These are phyloP conservation scores for Caenorhabditis tropicalis DNA, from an alignment of 1,140 invertebrate genomes.

Conservation along the genomic window DNA sequence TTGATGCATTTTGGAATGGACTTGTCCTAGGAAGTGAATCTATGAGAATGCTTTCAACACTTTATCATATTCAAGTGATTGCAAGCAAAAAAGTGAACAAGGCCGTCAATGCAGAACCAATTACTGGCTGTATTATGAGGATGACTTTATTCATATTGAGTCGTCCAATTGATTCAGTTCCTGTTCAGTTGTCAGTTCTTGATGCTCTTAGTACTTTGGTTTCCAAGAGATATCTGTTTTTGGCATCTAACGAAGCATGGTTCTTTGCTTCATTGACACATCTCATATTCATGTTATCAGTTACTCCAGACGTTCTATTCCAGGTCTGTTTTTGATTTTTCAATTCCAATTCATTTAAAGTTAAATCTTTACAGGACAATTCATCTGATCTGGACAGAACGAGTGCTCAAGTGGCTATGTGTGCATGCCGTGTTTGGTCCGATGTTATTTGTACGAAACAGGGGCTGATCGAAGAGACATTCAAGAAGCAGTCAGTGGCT, in stretches of 20 bases:
- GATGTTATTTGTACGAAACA: slow-evolving; percentile 95
- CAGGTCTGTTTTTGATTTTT: slow-evolving; percentile 45
- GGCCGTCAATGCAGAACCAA: slow-evolving; percentile 56
- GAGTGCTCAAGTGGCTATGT: slow-evolving; percentile 77
- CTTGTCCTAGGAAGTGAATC: slow-evolving; percentile 44
- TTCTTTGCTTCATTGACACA: slow-evolving; percentile 89
- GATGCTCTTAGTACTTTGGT: slow-evolving; percentile 67
- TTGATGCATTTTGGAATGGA: slow-evolving; percentile 96
- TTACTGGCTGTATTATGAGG: slow-evolving; percentile 85
- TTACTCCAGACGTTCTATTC: slow-evolving; percentile 73
- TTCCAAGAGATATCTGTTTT: slow-evolving; percentile 57
- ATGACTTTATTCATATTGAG: slow-evolving; percentile 91
- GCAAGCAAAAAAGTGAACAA: slow-evolving; percentile 56
- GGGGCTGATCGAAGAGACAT: slow-evolving; percentile 82
- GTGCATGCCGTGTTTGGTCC: slow-evolving; percentile 92
- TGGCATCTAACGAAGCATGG: slow-evolving; percentile 77
- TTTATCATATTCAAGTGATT: slow-evolving; percentile 58
- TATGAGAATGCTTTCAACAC: slow-evolving; percentile 72
- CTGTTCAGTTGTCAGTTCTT: slow-evolving; percentile 70
- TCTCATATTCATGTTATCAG: slow-evolving; percentile 89
- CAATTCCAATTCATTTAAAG: not conserved
- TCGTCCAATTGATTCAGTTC: slow-evolving; percentile 82
- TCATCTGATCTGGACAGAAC: not conserved
- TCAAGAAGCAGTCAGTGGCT: slow-evolving; percentile 76
- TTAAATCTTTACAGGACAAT: not conserved